These are phyloP conservation scores for Ennomos quercinarius DNA, from an alignment of 2,888 invertebrate genomes.

Conservation along the genomic window DNA sequence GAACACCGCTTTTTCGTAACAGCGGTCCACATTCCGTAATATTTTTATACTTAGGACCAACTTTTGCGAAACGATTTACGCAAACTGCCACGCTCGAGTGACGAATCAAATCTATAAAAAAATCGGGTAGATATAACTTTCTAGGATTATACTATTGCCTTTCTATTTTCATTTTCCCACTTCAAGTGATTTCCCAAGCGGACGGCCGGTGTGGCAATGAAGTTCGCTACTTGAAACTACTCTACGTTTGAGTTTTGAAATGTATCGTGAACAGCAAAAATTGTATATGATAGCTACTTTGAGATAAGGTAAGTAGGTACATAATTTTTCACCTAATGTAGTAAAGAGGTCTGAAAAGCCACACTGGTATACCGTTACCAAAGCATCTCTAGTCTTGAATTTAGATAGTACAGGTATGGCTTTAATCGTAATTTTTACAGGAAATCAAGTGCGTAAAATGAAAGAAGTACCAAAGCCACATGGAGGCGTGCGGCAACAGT, in stretches of 20 bases:
- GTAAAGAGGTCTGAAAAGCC: no score
- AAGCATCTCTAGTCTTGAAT: no score
- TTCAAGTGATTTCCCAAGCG: slow-evolving; percentile 36
- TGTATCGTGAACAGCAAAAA: slow-evolving; percentile 1
- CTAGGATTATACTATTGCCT: slow-evolving; percentile 26
- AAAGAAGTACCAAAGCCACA: slow-evolving; percentile 61
- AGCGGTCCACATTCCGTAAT: slow-evolving; percentile 16
- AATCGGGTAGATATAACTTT: slow-evolving; percentile 32
- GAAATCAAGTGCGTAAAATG: slow-evolving; percentile 77
- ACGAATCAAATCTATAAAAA: slow-evolving; percentile 29
- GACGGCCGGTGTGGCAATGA: slow-evolving; percentile 19
- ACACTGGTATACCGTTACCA: no score
- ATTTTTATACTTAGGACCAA: slow-evolving; percentile 20
- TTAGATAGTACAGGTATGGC: no score
- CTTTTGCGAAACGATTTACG: slow-evolving; percentile 18
- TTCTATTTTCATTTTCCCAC: slow-evolving; percentile 38
- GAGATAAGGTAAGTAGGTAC: no score
- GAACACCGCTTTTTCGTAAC: slow-evolving; percentile 12
- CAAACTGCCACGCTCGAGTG: slow-evolving; percentile 24
- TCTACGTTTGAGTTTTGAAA: slow-evolving; percentile 21
- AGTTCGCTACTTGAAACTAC: slow-evolving; percentile 17
- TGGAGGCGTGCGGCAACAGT: slow-evolving; percentile 66
- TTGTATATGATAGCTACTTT: no score
- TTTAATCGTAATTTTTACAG: no score
- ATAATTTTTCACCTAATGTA: no score